Evolutionary conservation across 2,888 invertebrate genomes (phyloP).

Genomic region (Tetramorium bicarinatum): DNA sequence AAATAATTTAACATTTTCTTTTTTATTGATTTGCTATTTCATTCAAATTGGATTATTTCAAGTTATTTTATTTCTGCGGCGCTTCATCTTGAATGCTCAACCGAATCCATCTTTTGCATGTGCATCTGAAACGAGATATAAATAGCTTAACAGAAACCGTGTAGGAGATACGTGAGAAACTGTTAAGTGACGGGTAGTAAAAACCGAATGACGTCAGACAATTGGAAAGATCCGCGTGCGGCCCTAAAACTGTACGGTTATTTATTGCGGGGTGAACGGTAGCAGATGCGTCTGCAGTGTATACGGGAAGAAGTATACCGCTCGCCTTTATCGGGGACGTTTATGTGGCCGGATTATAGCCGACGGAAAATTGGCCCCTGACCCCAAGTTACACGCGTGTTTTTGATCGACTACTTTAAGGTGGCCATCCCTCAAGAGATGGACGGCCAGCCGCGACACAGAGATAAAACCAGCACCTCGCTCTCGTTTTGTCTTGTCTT

Average conservation of each 20-base stretch:
- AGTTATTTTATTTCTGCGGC: background rate
- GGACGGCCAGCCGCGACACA: background rate
- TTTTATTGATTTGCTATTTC: background rate
- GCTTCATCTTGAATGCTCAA: background rate
- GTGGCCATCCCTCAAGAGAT: background rate
- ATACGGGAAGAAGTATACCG: slow-evolving; percentile 13
- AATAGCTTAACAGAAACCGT: background rate
- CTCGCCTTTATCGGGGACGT: slow-evolving; percentile 56
- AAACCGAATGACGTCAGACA: slow-evolving; percentile 62
- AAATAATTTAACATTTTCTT: background rate
- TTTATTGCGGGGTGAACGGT: slow-evolving; percentile 63
- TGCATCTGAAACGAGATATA: background rate
- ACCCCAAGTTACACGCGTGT: slow-evolving; percentile 63
- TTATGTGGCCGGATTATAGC: slow-evolving; percentile 71
- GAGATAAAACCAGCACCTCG: slow-evolving; percentile 8
- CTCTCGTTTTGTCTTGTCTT: background rate
- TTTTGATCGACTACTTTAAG: slow-evolving; percentile 67
- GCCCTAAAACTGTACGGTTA: slow-evolving; percentile 64
- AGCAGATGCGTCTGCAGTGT: slow-evolving; percentile 28
- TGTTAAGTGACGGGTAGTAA: slow-evolving; percentile 66
- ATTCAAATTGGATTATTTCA: background rate
- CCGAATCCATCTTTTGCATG: background rate
- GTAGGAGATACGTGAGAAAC: slow-evolving; percentile 1
- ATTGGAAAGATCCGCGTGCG: slow-evolving; percentile 65
- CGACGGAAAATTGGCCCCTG: slow-evolving; percentile 70